Percentiles rank a stretch among this genome's conserved stretches.
These are phyloP conservation scores for Zoanthus gigantus DNA, from an alignment of 92 coral and sea anemone genomes.

Conservation along the genomic window DNA sequence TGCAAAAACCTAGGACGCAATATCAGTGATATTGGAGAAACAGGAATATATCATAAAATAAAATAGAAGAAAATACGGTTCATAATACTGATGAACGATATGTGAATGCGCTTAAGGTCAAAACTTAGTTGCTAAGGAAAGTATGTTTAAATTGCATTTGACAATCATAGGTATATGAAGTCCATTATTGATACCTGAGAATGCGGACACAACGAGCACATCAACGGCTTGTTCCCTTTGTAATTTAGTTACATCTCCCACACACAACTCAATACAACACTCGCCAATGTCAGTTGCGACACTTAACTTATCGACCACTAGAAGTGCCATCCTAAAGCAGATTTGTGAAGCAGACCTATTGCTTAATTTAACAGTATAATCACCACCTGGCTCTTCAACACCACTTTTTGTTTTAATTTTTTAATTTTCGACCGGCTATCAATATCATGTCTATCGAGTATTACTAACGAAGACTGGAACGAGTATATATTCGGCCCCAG, in stretches of 20 bases:
- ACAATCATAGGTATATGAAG: too few species aligned
- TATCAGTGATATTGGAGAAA: too few species aligned
- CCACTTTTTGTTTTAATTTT: neutral
- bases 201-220: constrained; percentile 95
- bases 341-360: neutral
- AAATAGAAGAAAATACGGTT: too few species aligned
- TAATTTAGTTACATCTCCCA: constrained; percentile 91
- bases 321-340: constrained; percentile 44
- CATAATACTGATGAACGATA: too few species aligned
- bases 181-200: constrained; percentile 70
- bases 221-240: constrained; percentile 85
- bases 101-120: too few species aligned
- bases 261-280: constrained; percentile 88
- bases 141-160: too few species aligned
- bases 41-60: too few species aligned
- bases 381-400: neutral
- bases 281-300: constrained; percentile 77
- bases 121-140: too few species aligned
- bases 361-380: neutral
- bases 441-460: neutral
- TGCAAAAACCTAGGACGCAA: too few species aligned
- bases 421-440: neutral
- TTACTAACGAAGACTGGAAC: neutral
- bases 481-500: neutral
- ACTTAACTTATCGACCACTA: constrained; percentile 66